phyloP scores from a whole-genome alignment of 1,140 invertebrate species.

The Lepidurus apus region DNA sequence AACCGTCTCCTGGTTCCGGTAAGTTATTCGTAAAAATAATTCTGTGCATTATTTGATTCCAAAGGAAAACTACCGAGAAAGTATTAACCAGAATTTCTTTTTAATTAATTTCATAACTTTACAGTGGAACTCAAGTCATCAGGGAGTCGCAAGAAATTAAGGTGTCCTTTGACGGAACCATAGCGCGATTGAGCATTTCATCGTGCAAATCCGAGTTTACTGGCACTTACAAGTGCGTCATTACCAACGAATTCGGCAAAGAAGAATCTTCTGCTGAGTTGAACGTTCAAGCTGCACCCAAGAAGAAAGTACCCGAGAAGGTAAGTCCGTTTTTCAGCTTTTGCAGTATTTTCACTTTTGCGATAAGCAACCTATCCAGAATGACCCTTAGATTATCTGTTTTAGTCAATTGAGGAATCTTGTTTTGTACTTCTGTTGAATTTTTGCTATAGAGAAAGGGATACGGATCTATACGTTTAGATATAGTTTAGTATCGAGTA shows the following conservation, averaged over 20 bases:
- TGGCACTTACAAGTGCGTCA: constrained; percentile 70
- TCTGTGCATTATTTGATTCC: background rate
- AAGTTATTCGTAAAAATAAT: constrained; percentile 38
- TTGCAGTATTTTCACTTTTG: background rate
- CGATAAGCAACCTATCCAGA: background rate
- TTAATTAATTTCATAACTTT: constrained; percentile 36
- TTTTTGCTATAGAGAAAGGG: background rate
- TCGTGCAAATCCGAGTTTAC: constrained; percentile 61
- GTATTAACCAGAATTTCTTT: background rate
- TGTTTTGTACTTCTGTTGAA: background rate
- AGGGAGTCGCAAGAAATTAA: constrained; percentile 62
- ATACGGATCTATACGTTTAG: background rate
- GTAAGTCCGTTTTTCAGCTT: background rate
- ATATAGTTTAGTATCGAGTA: background rate
- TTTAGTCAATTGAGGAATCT: constrained; percentile 23
- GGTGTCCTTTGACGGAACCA: constrained; percentile 72
- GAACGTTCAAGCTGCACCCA: constrained; percentile 54
- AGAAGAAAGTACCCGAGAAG: constrained; percentile 25
- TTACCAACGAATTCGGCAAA: constrained; percentile 74
- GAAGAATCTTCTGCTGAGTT: constrained; percentile 72
- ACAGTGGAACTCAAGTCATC: constrained; percentile 62
- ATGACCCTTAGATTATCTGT: background rate
- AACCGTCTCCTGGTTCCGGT: constrained; percentile 79
- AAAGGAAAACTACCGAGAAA: background rate
- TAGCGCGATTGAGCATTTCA: constrained; percentile 65